Base-by-base conservation (phyloP, 2,888 invertebrate genomes). In the Leistus spinibarbis region DNA sequence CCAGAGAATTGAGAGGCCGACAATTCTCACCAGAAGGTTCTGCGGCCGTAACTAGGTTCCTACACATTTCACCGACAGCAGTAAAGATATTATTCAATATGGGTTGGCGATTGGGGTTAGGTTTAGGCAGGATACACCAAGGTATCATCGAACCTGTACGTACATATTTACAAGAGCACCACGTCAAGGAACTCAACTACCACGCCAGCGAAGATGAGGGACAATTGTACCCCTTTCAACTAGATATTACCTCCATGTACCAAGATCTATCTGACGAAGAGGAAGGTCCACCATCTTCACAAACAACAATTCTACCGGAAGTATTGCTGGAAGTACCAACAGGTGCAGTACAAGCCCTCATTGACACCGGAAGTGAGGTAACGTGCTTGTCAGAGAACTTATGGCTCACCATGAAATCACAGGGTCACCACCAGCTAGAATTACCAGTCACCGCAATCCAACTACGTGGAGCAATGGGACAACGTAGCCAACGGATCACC, bases 1-100 rank as follows among this genome's bases (percentile, higher is more conserved):
- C 56, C 27, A 40, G 53, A 62, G 62, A 70, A 70, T 13, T 62
- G 53, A 70, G 5, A 53, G 70, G 40, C 53, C 70, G 19, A 9
- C 62, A 24, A 27, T 70, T 53, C n/a, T 62, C 53, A 40, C 13
- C 1, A 2, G 13, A 17, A 40, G 40, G 57, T 16, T 56, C 56
- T 16, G 1, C 53, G 13, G 22, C 22, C 19, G 53, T 53, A 9
- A 0, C 19, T 2, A 10, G 19, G 1, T 19, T 66, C 3, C n/a
- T 66, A 17, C 68, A 56, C 56, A 56, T 2, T 10, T 54, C 17
- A 24, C 54, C 23, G 13, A 56, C 1, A n/a, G n/a, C n/a, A n/a
- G n/a, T n/a, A n/a, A n/a, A n/a, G n/a, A n/a, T n/a, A n/a, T n/a
- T n/a, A n/a, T n/a, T n/a, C n/a, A n/a, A n/a, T n/a, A n/a, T n/a